These are phyloP conservation scores for Orussus abietinus DNA, from an alignment of 1,140 invertebrate species.

Conservation along the genomic window DNA sequence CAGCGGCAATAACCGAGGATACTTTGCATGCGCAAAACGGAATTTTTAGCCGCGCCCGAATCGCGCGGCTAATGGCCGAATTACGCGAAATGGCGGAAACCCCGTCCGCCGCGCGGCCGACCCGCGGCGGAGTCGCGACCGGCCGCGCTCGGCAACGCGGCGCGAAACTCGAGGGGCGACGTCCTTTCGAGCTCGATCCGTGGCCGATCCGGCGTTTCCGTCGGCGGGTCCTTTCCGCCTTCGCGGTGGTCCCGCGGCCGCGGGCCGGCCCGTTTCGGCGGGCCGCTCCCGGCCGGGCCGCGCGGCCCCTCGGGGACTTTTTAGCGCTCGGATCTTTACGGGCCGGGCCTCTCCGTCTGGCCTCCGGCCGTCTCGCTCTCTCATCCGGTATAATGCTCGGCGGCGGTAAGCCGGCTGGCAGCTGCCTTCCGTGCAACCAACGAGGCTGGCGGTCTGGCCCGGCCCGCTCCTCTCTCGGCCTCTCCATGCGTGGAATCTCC, in stretches of 20 bases:
- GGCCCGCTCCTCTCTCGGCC: conserved; percentile 35
- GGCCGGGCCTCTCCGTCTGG: conserved; percentile 19
- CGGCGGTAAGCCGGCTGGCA: conserved; percentile 45
- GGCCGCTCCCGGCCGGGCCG: conserved; percentile 17
- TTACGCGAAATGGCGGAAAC: conserved; percentile 2
- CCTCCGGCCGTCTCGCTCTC: conserved; percentile 10
- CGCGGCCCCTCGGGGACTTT: conserved; percentile 24
- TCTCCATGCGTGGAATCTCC: conserved; percentile 47
- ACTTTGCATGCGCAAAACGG: too few species aligned
- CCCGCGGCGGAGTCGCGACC: too few species aligned
- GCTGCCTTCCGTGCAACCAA: conserved; percentile 46
- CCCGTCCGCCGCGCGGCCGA: too few species aligned
- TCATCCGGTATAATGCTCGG: conserved; percentile 38
- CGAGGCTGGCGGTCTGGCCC: conserved; percentile 38
- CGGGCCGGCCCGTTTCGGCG: conserved; percentile 13
- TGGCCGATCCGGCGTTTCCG: too few species aligned
- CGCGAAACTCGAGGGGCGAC: too few species aligned
- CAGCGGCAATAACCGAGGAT: too few species aligned
- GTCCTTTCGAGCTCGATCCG: too few species aligned
- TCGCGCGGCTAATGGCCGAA: conserved; percentile 4
- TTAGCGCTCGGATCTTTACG: conserved; percentile 32
- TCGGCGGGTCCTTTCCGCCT: too few species aligned
- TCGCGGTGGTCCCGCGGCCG: background rate
- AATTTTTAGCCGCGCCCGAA: too few species aligned
- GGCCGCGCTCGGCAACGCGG: too few species aligned